phyloP scores from a whole-genome alignment of 2,797 vertebrate genomes.

The Sebastes cheni region DNA sequence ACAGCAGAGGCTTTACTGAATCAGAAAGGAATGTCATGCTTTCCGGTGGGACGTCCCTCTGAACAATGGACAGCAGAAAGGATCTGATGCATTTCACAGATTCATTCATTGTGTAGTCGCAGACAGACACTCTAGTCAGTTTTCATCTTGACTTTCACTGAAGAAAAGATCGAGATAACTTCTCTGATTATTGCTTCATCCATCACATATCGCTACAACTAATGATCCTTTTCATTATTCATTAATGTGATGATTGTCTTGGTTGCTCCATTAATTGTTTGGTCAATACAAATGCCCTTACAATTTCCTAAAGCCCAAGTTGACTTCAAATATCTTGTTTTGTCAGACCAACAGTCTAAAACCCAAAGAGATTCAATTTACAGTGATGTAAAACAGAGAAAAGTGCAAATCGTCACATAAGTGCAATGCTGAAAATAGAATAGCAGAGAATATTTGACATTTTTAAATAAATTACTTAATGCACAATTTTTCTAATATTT shows the following conservation, averaged over 20 bases:
- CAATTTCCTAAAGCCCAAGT: neutral
- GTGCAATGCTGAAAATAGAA: neutral
- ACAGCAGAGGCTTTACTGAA: slow-evolving; percentile 44
- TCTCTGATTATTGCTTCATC: neutral
- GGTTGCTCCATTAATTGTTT: neutral
- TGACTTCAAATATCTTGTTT: neutral
- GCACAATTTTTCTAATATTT: too few relatives aligned
- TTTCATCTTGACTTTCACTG: slow-evolving; percentile 3
- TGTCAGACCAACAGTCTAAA: neutral
- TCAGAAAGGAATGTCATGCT: slow-evolving; percentile 66
- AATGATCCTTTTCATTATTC: neutral
- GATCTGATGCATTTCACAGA: slow-evolving; percentile 53
- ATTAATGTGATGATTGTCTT: too few relatives aligned
- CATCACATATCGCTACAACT: neutral
- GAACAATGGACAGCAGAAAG: slow-evolving; percentile 51
- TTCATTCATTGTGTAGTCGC: slow-evolving; percentile 27
- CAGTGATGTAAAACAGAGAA: neutral
- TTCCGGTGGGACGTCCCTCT: slow-evolving; percentile 53
- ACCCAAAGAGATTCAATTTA: too few relatives aligned
- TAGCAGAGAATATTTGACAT: neutral
- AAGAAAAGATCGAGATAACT: neutral
- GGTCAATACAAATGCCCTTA: neutral
- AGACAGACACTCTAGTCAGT: neutral
- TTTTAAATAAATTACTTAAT: neutral
- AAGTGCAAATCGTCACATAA: neutral